Conservation (phyloP, 2,888 invertebrate genomes). For the Nomada lathburiana region DNA sequence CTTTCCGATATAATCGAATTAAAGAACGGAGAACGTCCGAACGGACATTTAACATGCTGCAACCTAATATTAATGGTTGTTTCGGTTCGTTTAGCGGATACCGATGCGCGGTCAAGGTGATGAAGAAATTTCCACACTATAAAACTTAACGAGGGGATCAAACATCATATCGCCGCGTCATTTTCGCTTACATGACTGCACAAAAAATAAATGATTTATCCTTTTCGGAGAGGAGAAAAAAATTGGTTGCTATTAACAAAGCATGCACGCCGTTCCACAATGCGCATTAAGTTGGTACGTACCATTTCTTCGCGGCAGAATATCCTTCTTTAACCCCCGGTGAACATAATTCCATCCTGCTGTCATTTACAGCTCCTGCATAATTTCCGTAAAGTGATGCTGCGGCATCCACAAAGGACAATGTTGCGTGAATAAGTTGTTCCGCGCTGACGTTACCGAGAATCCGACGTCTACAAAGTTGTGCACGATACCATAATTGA, state of each 20-base stretch:
- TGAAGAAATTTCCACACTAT: conserved; percentile 30
- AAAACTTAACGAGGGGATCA: conserved; percentile 34
- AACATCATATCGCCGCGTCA: conserved; percentile 36
- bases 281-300: no score
- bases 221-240: not conserved
- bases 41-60: not conserved
- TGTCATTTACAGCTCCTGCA: conserved; percentile 8
- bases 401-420: conserved; percentile 34
- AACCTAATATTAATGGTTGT: conserved; percentile 16
- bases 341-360: conserved; percentile 6
- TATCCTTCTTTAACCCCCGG: not conserved
- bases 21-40: no score
- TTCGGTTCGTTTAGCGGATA: not conserved
- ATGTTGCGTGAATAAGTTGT: conserved; percentile 49
- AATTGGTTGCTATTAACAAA: conserved; percentile 12
- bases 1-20: no score
- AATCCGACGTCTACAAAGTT: not conserved
- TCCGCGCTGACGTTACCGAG: not conserved
- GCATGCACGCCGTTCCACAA: not conserved
- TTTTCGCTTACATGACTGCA: conserved; percentile 26
- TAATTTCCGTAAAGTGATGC: conserved; percentile 39
- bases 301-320: conserved; percentile 1
- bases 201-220: conserved; percentile 38
- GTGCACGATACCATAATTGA: conserved; percentile 33
- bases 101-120: not conserved